Percentiles rank a stretch among this genome's conserved stretches.
phyloP scores from a whole-genome alignment of 23 tunicate species.

The Aplidium turbinatum region DNA sequence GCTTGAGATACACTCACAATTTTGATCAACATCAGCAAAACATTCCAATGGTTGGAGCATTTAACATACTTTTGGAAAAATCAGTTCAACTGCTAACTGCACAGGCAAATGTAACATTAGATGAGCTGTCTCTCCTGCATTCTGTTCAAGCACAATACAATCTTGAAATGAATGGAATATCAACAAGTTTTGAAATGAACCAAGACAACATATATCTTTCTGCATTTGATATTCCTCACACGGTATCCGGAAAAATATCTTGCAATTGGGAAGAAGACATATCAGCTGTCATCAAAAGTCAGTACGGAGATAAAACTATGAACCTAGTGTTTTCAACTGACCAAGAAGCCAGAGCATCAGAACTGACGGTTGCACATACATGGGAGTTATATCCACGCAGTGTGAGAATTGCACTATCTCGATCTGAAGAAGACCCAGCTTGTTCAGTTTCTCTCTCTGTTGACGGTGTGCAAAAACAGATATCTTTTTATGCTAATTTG shows the following conservation, averaged over 20 bases:
- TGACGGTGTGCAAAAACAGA: slow-evolving; percentile 34
- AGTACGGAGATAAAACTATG: slow-evolving; percentile 40
- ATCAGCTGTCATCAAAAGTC: not conserved
- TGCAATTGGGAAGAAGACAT: slow-evolving; percentile 27
- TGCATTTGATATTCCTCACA: slow-evolving; percentile 22
- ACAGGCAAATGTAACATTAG: slow-evolving; percentile 41
- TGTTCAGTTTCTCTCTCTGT: slow-evolving; percentile 13
- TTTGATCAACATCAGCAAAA: slow-evolving; percentile 18
- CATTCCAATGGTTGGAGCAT: slow-evolving; percentile 3
- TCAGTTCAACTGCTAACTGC: not conserved
- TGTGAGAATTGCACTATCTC: slow-evolving; percentile 6
- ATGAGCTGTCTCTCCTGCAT: slow-evolving; percentile 22
- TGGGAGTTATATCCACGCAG: slow-evolving; percentile 10
- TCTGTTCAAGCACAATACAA: slow-evolving; percentile 22
- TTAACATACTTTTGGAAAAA: slow-evolving; percentile 10
- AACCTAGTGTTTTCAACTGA: slow-evolving; percentile 13
- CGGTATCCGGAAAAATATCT: slow-evolving; percentile 1
- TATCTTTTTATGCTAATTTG: slow-evolving; percentile 15
- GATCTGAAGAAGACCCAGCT: not conserved
- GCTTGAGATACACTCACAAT: slow-evolving; percentile 14
- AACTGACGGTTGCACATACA: slow-evolving; percentile 24
- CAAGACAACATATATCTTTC: slow-evolving; percentile 19
- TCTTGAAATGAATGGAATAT: not conserved
- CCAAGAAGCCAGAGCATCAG: slow-evolving; percentile 20
- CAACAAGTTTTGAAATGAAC: slow-evolving; percentile 1